Percentiles rank a stretch among this genome's conserved stretches.
These are phyloP conservation scores for Champsocephalus gunnari DNA, from an alignment of 2,797 vertebrate genomes.

Conservation along the genomic window DNA sequence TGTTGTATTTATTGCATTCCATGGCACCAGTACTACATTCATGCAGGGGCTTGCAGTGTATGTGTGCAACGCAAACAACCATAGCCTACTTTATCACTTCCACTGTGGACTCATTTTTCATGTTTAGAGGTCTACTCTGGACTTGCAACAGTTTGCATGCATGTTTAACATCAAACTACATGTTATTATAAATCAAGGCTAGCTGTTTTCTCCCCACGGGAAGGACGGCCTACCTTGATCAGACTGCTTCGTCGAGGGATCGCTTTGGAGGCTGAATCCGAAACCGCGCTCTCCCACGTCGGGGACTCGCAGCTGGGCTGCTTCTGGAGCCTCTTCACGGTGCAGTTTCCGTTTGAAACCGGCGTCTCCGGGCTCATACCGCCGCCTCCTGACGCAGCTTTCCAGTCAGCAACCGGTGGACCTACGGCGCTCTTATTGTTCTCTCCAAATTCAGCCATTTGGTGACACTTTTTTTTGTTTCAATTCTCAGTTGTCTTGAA, in stretches of 20 bases:
- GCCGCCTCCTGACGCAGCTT: conserved; percentile 78
- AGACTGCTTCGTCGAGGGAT: conserved; percentile 93
- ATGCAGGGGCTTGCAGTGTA: conserved; percentile 9
- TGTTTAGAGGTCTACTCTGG: not conserved
- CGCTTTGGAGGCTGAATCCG: conserved; percentile 60
- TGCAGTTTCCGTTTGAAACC: conserved; percentile 91
- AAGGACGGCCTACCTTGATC: conserved; percentile 88
- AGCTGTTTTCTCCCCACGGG: not conserved
- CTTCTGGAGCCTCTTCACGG: conserved; percentile 51
- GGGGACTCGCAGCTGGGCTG: conserved; percentile 71
- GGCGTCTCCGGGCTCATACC: conserved; percentile 80
- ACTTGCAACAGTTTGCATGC: conserved; percentile 29
- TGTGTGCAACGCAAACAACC: not conserved
- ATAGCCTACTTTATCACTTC: not conserved
- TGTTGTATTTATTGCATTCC: not conserved
- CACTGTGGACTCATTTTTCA: not conserved
- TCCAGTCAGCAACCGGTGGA: conserved; percentile 84
- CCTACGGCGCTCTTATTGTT: conserved; percentile 78
- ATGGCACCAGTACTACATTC: conserved; percentile 6
- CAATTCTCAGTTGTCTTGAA: conserved; percentile 22
- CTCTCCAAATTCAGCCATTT: conserved; percentile 89
- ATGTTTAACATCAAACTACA: not conserved
- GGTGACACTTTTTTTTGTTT: conserved; percentile 32
- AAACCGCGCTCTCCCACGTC: conserved; percentile 80
- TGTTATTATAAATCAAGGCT: not conserved